phyloP scores from a whole-genome alignment of 2,888 invertebrate genomes.

The Parnassius apollo region DNA sequence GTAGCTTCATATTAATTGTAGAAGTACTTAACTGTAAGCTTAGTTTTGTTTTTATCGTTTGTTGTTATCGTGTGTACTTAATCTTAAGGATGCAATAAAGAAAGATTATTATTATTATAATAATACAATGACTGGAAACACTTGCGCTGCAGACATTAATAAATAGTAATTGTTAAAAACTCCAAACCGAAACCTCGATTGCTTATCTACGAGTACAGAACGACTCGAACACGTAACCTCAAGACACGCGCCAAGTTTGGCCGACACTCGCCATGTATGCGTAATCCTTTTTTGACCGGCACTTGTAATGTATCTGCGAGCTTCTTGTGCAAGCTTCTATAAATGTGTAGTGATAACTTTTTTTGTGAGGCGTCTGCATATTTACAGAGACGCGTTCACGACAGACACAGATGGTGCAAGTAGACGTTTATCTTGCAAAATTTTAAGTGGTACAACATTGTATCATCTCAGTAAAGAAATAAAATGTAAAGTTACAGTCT shows the following conservation, averaged over 20 bases:
- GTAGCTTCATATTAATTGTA: too few species aligned
- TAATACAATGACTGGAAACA: too few species aligned
- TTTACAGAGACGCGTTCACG: background rate
- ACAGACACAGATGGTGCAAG: background rate
- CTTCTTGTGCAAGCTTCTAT: constrained; percentile 5
- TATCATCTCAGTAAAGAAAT: too few species aligned
- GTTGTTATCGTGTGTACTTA: too few species aligned
- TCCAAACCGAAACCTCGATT: background rate
- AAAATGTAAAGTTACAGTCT: too few species aligned
- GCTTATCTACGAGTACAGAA: background rate
- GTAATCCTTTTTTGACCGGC: constrained; percentile 1
- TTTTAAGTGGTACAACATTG: too few species aligned
- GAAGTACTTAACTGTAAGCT: too few species aligned
- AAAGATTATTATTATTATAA: too few species aligned
- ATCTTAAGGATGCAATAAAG: too few species aligned
- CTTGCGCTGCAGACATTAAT: too few species aligned
- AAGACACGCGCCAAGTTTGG: constrained; percentile 1
- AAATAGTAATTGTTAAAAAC: background rate
- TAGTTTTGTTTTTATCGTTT: too few species aligned
- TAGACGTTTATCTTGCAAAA: too few species aligned
- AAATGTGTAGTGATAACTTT: background rate
- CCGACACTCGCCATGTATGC: background rate
- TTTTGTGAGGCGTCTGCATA: background rate
- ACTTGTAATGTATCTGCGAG: constrained; percentile 1
- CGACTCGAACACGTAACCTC: background rate